phyloP scores from a whole-genome alignment of 2,888 invertebrate species.

The Buathra laborator region DNA sequence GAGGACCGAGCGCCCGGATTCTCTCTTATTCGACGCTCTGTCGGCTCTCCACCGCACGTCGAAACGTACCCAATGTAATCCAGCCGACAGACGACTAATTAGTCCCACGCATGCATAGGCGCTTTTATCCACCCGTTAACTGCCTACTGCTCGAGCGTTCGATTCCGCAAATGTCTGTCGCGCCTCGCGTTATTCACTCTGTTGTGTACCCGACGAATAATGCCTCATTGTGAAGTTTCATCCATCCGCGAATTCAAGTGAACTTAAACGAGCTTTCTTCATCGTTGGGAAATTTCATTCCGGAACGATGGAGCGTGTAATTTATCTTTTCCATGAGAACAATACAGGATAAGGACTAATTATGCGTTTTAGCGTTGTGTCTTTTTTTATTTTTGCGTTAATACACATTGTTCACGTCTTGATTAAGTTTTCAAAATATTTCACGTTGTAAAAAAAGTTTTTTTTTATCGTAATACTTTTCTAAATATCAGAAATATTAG shows the following conservation, averaged over 20 bases:
- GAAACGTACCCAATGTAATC: slow-evolving; percentile 44
- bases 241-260: background rate
- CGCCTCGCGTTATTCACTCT: background rate
- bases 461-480: too few relatives aligned
- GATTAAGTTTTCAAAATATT: too few relatives aligned
- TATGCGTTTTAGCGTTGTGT: too few relatives aligned
- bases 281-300: background rate
- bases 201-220: background rate
- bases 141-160: background rate
- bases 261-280: background rate
- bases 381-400: too few relatives aligned
- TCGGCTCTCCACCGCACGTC: background rate
- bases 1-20: background rate
- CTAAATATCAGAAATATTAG: too few relatives aligned
- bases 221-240: background rate
- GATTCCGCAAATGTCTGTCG: background rate
- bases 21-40: background rate
- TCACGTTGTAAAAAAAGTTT: too few relatives aligned
- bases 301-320: background rate
- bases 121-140: slow-evolving; percentile 29
- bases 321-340: background rate
- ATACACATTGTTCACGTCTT: too few relatives aligned
- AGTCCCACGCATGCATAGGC: slow-evolving; percentile 23
- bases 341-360: background rate
- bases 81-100: slow-evolving; percentile 46